phyloP scores from a whole-genome alignment of 1,140 invertebrate genomes.

The Panulirus ornatus region DNA sequence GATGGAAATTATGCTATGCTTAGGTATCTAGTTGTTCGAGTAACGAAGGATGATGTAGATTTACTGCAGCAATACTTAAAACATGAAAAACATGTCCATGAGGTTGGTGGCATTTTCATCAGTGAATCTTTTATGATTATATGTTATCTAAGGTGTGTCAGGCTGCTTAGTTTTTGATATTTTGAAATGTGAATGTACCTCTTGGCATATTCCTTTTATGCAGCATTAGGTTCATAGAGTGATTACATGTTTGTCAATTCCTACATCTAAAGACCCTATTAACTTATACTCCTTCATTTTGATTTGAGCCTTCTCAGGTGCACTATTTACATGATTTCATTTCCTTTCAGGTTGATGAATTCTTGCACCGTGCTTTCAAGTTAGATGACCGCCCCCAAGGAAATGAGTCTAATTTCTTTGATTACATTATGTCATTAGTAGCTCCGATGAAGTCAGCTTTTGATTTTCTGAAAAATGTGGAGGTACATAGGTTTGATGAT shows the following conservation, averaged over 20 bases:
- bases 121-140: too few species aligned
- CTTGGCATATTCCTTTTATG: too few species aligned
- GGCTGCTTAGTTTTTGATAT: too few species aligned
- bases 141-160: too few species aligned
- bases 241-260: too few species aligned
- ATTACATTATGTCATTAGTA: background rate
- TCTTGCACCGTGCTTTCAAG: background rate
- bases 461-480: slow-evolving; percentile 25
- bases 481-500: too few species aligned
- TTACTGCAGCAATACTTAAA: background rate
- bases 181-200: too few species aligned
- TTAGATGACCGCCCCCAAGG: background rate
- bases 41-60: slow-evolving; percentile 2
- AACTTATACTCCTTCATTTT: too few species aligned
- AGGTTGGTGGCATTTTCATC: background rate
- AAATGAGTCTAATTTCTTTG: background rate
- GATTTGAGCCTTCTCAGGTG: too few species aligned
- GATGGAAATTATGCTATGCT: background rate
- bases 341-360: slow-evolving; percentile 46
- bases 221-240: too few species aligned
- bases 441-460: background rate
- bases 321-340: too few species aligned
- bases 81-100: background rate
- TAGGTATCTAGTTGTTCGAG: background rate
- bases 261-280: too few species aligned